phyloP scores from a whole-genome alignment of 1,140 invertebrate genomes.

The Zaprionus camerounensis region DNA sequence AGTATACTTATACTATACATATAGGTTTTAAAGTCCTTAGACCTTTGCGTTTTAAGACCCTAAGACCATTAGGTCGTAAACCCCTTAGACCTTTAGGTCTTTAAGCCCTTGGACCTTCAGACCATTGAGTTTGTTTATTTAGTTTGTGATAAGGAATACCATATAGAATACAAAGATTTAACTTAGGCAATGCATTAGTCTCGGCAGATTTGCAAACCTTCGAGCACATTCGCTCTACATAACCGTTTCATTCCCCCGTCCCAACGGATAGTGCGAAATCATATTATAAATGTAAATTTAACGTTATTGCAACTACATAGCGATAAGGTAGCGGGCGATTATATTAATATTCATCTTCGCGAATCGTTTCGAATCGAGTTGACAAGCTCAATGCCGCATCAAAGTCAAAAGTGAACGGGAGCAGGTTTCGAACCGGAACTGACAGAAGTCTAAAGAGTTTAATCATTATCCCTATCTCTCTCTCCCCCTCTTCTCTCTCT shows the following conservation, averaged over 20 bases:
- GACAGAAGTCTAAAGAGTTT: background rate
- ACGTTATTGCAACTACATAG: background rate
- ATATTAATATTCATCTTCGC: background rate
- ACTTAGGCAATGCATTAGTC: background rate
- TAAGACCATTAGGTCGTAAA: background rate
- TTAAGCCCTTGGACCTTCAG: background rate
- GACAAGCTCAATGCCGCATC: conserved; percentile 2
- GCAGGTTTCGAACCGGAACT: background rate
- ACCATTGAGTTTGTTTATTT: no score
- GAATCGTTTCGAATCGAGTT: background rate
- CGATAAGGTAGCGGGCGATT: background rate
- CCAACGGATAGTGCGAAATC: background rate
- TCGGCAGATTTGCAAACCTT: background rate
- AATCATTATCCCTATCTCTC: background rate
- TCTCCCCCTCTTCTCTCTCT: background rate
- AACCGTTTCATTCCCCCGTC: background rate
- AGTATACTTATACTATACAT: no score
- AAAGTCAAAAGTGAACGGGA: conserved; percentile 29
- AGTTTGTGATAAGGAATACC: background rate
- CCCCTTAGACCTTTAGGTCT: background rate
- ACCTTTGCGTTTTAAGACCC: background rate
- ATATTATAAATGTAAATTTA: conserved; percentile 5
- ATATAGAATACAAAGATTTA: background rate
- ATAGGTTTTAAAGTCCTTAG: no score
- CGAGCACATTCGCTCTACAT: background rate